phyloP scores from a whole-genome alignment of 2,113 vertebrate genomes.

The Pangasianodon hypophthalmus region DNA sequence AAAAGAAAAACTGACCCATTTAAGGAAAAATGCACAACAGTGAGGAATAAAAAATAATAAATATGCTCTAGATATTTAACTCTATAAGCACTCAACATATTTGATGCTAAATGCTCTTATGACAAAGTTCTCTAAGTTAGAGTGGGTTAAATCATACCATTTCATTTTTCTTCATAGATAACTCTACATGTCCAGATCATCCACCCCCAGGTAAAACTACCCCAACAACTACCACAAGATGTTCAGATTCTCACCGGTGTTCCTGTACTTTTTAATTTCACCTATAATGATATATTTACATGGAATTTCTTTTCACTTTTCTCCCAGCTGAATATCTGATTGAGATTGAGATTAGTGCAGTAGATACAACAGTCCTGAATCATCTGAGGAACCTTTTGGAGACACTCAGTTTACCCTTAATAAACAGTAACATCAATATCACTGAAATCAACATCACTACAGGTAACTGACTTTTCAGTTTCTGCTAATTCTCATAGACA shows the following conservation, averaged over 20 bases:
- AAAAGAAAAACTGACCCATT: too few relatives aligned
- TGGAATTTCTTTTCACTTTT: not conserved
- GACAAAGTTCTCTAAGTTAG: not conserved
- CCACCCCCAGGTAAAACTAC: not conserved
- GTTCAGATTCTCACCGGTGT: not conserved
- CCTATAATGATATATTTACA: not conserved
- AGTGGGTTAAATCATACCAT: not conserved
- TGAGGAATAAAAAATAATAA: too few relatives aligned
- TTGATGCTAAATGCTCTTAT: not conserved
- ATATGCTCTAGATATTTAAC: too few relatives aligned
- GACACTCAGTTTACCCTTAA: not conserved
- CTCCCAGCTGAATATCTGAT: not conserved
- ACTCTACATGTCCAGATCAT: not conserved
- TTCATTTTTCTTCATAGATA: not conserved
- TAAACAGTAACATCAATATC: not conserved
- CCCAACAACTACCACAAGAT: not conserved
- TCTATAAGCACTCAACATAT: too few relatives aligned
- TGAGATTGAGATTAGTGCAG: not conserved
- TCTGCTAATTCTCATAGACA: not conserved
- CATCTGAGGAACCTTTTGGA: not conserved
- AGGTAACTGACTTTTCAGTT: not conserved
- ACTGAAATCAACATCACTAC: constrained; percentile 1
- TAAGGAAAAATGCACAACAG: too few relatives aligned
- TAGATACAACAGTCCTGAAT: not conserved
- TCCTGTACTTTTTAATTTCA: not conserved